phyloP scores from a whole-genome alignment of 2,888 invertebrate genomes.

The Oligia latruncula region DNA sequence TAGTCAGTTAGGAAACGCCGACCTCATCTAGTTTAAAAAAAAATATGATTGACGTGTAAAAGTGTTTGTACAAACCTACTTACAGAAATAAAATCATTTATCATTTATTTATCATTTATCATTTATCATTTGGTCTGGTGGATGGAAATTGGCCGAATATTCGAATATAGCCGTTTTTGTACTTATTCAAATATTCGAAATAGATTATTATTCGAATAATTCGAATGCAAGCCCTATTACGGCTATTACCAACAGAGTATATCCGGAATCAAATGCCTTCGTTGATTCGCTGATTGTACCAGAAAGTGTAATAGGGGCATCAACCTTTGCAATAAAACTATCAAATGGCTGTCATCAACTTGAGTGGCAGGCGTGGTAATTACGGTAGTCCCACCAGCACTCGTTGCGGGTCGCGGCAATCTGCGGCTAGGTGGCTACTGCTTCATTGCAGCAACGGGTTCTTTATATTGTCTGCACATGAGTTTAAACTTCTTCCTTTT shows the following conservation, averaged over 20 bases:
- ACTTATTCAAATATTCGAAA: no score
- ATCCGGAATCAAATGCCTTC: not conserved
- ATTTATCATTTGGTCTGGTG: no score
- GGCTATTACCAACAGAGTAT: not conserved
- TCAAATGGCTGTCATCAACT: constrained; percentile 14
- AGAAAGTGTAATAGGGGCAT: not conserved
- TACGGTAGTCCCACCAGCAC: not conserved
- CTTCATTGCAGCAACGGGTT: constrained; percentile 4
- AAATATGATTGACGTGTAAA: no score
- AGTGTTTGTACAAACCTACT: no score
- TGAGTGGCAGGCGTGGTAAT: constrained; percentile 5
- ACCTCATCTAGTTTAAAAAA: no score
- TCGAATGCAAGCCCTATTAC: no score
- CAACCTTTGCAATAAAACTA: constrained; percentile 26
- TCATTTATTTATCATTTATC: no score
- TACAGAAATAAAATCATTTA: no score
- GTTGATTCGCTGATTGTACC: constrained; percentile 7
- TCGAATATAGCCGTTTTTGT: no score
- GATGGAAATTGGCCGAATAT: no score
- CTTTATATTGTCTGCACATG: not conserved
- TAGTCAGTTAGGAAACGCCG: no score
- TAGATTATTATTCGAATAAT: no score
- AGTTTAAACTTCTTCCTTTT: not conserved
- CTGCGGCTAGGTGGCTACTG: constrained; percentile 3
- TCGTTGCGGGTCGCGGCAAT: not conserved